Percentiles rank a stretch among this genome's conserved stretches.
Evolutionary conservation across 2,888 invertebrate genomes (phyloP).

Genomic region (Drosophila stalkeri): DNA sequence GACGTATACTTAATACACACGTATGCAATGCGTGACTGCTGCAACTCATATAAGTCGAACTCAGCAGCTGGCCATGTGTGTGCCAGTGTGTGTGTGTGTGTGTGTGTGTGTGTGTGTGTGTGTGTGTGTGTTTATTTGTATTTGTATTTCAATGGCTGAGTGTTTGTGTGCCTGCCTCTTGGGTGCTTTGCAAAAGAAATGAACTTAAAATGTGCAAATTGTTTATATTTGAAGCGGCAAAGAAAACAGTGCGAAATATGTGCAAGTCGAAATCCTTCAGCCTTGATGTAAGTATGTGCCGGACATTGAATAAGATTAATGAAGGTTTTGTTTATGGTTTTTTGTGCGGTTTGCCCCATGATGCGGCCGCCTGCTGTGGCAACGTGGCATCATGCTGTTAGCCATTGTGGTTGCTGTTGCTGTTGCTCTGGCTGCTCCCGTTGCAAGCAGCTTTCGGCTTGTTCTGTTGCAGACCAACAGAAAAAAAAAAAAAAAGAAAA

Average conservation of each 20-base stretch:
- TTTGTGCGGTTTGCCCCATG: slow-evolving; percentile 46
- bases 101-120: background rate
- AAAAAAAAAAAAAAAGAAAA: slow-evolving; percentile 34
- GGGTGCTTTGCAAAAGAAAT: slow-evolving; percentile 44
- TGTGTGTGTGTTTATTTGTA: background rate
- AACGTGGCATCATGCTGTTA: slow-evolving; percentile 29
- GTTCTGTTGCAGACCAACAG: slow-evolving; percentile 30
- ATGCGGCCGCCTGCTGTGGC: slow-evolving; percentile 68
- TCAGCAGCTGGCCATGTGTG: slow-evolving; percentile 2
- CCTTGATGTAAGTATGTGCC: slow-evolving; percentile 69
- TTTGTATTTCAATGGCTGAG: background rate
- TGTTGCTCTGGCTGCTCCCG: slow-evolving; percentile 13
- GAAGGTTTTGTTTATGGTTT: slow-evolving; percentile 71
- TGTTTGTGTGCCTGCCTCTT: background rate
- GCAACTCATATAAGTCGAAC: slow-evolving; percentile 30
- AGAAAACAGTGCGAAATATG: slow-evolving; percentile 30
- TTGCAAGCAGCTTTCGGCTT: slow-evolving; percentile 35
- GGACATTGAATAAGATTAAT: slow-evolving; percentile 81
- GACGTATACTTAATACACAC: slow-evolving; percentile 77
- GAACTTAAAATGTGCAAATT: slow-evolving; percentile 80
- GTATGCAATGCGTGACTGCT: slow-evolving; percentile 73
- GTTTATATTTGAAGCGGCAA: slow-evolving; percentile 66
- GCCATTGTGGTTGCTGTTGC: background rate
- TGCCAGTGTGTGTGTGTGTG: background rate
- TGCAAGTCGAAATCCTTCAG: slow-evolving; percentile 43